phyloP scores from a whole-genome alignment of 2,797 vertebrate genomes.

The Peromyscus aztecus region DNA sequence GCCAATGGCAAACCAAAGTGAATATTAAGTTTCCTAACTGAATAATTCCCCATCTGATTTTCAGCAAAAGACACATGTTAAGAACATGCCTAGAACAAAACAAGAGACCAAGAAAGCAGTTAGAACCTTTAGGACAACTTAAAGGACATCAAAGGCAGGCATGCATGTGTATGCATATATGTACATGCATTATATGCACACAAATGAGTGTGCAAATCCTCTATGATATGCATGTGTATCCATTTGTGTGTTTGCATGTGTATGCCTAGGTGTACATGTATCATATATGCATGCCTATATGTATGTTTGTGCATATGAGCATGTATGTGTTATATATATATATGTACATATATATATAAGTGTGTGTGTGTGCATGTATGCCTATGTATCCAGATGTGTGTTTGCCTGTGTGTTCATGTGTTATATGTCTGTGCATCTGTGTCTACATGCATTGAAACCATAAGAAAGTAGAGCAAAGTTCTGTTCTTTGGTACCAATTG shows the following conservation, averaged over 20 bases:
- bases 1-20: background rate
- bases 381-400: background rate
- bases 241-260: background rate
- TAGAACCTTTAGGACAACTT: background rate
- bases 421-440: background rate
- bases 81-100: slow-evolving; percentile 15
- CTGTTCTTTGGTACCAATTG: background rate
- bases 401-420: background rate
- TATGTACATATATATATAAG: too few relatives aligned
- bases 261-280: too few relatives aligned
- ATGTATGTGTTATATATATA: background rate
- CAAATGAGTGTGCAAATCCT: background rate
- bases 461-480: background rate
- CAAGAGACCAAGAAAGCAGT: background rate
- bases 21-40: background rate
- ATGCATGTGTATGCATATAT: accelerated
- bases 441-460: background rate
- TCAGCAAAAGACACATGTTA: background rate
- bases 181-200: background rate
- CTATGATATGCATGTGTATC: background rate
- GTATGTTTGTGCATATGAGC: background rate
- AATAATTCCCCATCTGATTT: background rate
- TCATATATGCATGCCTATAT: background rate
- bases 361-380: too few relatives aligned
- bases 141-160: background rate